Conservation (phyloP, 2,888 invertebrate genomes). For the Cybosia mesomella region DNA sequence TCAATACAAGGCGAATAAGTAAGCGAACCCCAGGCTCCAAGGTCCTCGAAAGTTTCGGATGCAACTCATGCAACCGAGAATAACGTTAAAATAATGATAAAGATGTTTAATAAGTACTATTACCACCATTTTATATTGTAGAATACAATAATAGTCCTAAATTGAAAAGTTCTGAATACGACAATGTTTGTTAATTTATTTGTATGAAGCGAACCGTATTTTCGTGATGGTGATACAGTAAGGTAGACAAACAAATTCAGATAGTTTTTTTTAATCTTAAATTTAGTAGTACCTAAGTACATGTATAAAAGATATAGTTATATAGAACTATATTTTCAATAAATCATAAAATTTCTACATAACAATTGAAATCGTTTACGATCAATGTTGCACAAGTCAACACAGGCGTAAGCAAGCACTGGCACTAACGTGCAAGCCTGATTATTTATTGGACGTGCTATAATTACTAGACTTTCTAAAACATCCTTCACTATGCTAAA, state of each 20-base stretch:
- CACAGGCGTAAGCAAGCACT: constrained; percentile 13
- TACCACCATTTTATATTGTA: no score
- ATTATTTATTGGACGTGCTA: constrained; percentile 28
- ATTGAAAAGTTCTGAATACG: no score
- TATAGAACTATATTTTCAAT: constrained; percentile 28
- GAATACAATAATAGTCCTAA: no score
- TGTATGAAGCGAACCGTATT: not conserved
- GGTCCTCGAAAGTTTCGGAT: no score
- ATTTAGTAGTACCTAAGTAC: not conserved
- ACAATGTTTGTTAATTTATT: not conserved
- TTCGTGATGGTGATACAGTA: not conserved
- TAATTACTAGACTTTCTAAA: constrained; percentile 28
- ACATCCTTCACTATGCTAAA: constrained; percentile 46
- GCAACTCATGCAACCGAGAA: no score
- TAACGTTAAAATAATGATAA: no score
- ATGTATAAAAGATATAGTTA: not conserved
- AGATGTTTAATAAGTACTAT: no score
- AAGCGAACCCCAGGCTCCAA: no score
- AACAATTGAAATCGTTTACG: constrained; percentile 38
- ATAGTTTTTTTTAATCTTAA: constrained; percentile 5
- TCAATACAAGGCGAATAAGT: no score
- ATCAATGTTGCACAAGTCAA: constrained; percentile 38
- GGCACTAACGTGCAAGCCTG: constrained; percentile 14
- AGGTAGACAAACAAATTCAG: not conserved
- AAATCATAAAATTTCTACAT: constrained; percentile 40